phyloP scores from a whole-genome alignment of 2,888 invertebrate species.

The Heliconius ismenius region DNA sequence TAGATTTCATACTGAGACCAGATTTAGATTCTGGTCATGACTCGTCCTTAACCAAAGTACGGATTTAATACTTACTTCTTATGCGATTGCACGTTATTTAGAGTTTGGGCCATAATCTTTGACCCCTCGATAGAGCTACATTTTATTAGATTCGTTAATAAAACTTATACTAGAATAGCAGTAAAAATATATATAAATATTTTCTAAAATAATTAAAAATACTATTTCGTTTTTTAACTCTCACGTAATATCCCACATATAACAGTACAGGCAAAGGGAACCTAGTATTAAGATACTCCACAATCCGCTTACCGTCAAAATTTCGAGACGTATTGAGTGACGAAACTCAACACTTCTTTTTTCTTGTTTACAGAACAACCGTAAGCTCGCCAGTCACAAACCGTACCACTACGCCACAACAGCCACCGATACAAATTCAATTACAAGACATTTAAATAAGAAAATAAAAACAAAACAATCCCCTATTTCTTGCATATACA shows the following conservation, averaged over 20 bases:
- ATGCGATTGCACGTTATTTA: conserved; percentile 2
- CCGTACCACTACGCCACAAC: no score
- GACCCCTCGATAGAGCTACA: neutral
- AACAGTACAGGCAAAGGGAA: no score
- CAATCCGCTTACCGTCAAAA: no score
- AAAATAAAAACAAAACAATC: neutral
- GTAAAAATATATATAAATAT: neutral
- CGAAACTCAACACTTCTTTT: no score
- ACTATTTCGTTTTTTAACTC: no score
- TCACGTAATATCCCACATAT: no score
- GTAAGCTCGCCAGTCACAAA: no score
- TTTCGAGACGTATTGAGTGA: no score
- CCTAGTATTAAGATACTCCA: no score
- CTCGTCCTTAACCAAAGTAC: conserved; percentile 1
- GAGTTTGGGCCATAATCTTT: neutral
- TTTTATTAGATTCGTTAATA: neutral
- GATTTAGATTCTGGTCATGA: conserved; percentile 6
- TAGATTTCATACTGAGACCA: neutral
- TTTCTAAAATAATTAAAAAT: neutral
- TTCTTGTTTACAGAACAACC: no score
- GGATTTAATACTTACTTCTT: neutral
- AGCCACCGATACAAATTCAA: no score
- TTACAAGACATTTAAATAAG: no score
- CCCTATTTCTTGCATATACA: neutral
- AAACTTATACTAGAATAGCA: neutral